Base-by-base conservation (phyloP, 2,888 invertebrate species). In the Girardia tigrina region DNA sequence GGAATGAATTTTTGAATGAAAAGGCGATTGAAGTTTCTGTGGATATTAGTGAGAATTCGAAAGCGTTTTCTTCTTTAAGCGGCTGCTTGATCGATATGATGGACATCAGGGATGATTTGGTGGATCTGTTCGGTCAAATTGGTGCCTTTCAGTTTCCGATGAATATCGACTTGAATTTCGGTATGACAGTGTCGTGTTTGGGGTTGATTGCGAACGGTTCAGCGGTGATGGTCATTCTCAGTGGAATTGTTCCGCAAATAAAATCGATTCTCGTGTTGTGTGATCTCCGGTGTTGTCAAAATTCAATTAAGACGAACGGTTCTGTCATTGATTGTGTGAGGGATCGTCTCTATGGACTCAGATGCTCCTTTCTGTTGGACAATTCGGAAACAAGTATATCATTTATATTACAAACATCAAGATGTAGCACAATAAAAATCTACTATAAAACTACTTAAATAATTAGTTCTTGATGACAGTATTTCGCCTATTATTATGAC, bases 81-180 rank as follows among this genome's bases (percentile, higher is more conserved):
- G n/a, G n/a, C n/a, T n/a, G n/a, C n/a, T 98, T 99, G 86, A 97
- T 97, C 14, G 98, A 99, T 86, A 87, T 99, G 70, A 86, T 99
- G 75, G 97, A 98, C 83, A 92, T 98, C 81, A 97, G 94, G 85
- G 87, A 87, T 79, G 86, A 87, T 80, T 85, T 87, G 0, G 84
- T 84, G 75, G 86, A 87, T 77, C 79, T 87, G 29, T 81, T 87
- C 73, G 97, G 95, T 14, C 91, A 91, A 26, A 93, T 98, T 90
- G 94, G 97, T 86, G 92, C 94, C 0, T 94, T 92, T 82, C 94
- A 94, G 82, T 89, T 97, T 42, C 90, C 91, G 80, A 86, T 99
- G 80, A 95, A 99, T 83, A 90, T 99, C 80, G 84, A 92, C 0
- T 86, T 94, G 29, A 98, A 95, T 85, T 97, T 90, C 87, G 98